Percentiles rank a stretch among this genome's conserved stretches.
Evolutionary conservation across 2,888 invertebrate genomes (phyloP).

Genomic region (Cosmopolites sordidus): DNA sequence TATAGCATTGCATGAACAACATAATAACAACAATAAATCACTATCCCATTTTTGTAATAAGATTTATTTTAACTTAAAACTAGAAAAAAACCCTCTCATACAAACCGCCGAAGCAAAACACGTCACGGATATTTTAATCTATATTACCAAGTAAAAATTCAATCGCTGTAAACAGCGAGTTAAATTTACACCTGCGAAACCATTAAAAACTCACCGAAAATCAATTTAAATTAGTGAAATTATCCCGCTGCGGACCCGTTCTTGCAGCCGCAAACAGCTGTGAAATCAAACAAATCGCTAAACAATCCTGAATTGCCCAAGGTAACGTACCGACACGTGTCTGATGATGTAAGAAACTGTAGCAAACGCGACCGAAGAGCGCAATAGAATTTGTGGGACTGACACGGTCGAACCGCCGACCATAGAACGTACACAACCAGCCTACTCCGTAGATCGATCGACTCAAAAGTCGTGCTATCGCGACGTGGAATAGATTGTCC

Average conservation of each 20-base stretch:
- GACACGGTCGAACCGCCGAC: constrained; percentile 4
- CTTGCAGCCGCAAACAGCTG: constrained; percentile 9
- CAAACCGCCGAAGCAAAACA: too few relatives aligned
- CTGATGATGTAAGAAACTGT: constrained; percentile 9
- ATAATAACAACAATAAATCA: too few relatives aligned
- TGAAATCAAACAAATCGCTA: constrained; percentile 14
- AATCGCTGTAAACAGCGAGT: too few relatives aligned
- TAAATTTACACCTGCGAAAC: too few relatives aligned
- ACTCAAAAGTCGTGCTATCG: constrained; percentile 7
- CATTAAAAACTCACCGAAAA: too few relatives aligned
- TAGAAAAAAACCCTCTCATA: too few relatives aligned
- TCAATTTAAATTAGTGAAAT: too few relatives aligned
- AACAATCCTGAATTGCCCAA: constrained; percentile 8
- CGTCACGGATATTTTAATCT: too few relatives aligned
- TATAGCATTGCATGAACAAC: too few relatives aligned
- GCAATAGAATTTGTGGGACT: constrained; percentile 12
- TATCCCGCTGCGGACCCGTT: not conserved
- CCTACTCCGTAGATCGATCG: not conserved
- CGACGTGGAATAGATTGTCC: constrained; percentile 5
- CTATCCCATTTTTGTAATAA: too few relatives aligned
- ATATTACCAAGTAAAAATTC: too few relatives aligned
- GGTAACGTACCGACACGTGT: constrained; percentile 15
- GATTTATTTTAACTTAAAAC: too few relatives aligned
- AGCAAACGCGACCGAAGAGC: constrained; percentile 8
- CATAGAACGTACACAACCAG: constrained; percentile 7